Evolutionary conservation across 2,113 vertebrate genomes (phyloP), one percentile per base, ranked within the genome.

Genomic region (Otis tarda): DNA sequence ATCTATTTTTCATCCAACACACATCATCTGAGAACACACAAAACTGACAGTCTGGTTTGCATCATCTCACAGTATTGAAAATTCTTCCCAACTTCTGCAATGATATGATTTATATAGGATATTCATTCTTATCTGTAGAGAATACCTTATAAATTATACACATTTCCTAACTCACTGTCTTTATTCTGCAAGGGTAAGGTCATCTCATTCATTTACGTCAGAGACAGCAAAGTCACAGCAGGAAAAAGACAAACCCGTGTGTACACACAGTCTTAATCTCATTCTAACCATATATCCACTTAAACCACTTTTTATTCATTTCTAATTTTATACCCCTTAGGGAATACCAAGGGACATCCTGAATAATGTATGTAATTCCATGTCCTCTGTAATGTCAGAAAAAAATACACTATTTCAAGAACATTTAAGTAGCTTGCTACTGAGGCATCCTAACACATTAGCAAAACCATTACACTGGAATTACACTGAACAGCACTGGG

Each of bases 161-260:
- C 57, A n/a, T 41, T 31, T 64, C 52, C 61, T 7, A 57, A 35
- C 43, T 69, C 57, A 53, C 39, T 9, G 76, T 89, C 92, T 94
- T 83, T 75, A 20, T 53, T 75, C 90, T 93, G 60, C 55, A 60
- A 83, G 49, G 69, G 76, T 90, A 96, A 97, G 93, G 94, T 93
- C 84, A 86, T 70, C 87, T 88, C 70, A 2, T 86, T 93, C 55
- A 27, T 64, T 90, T 56, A 59, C 39, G 0, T 89, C 77, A 93
- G 60, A 63, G 53, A 30, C 3, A 67, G 49, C 53, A 89, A 93
- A 96, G 69, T 53, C 78, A 84, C 76, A n/a, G n/a, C 0, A 1
- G 83, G 73, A 71, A 79, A 14, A 49, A 91, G 74, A 55, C 65
- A 81, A 93, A 79, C 56, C 41, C 47, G 37, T 59, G 61, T 76